Evolutionary conservation across 2,888 invertebrate genomes (phyloP).

Genomic region (Dicroscelio sp.): DNA sequence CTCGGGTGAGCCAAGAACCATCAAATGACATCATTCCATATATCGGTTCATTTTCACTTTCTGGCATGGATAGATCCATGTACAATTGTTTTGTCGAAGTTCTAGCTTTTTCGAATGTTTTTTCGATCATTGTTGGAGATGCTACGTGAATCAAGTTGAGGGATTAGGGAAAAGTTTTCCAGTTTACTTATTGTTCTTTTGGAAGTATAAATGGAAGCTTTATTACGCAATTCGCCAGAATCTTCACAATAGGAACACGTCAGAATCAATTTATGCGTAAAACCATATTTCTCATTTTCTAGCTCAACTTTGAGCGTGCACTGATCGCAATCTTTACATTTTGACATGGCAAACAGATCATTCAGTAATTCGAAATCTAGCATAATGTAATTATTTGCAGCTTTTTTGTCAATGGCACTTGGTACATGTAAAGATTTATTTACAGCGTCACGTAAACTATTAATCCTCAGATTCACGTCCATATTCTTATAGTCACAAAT

Average conservation of each 20-base stretch:
- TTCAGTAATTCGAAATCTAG: background rate
- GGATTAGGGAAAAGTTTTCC: background rate
- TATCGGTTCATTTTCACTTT: background rate
- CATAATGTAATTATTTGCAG: background rate
- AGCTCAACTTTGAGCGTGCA: background rate
- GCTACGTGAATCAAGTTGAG: background rate
- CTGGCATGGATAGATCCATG: background rate
- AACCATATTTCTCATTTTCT: background rate
- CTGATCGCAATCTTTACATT: background rate
- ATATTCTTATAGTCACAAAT: background rate
- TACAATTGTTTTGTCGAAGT: constrained; percentile 1
- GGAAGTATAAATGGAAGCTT: background rate
- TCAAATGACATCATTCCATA: constrained; percentile 19
- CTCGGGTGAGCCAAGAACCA: constrained; percentile 18
- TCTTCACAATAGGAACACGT: background rate
- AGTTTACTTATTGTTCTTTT: background rate
- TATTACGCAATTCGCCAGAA: background rate
- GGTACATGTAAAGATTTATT: background rate
- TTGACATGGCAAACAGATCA: background rate
- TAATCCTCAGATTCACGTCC: background rate
- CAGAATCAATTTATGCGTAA: background rate
- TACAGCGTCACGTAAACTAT: background rate
- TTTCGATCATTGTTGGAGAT: background rate
- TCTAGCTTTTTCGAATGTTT: background rate
- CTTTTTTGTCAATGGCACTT: background rate